phyloP scores from a whole-genome alignment of 2,888 invertebrate species.

The Eudasyphora cyanicolor region DNA sequence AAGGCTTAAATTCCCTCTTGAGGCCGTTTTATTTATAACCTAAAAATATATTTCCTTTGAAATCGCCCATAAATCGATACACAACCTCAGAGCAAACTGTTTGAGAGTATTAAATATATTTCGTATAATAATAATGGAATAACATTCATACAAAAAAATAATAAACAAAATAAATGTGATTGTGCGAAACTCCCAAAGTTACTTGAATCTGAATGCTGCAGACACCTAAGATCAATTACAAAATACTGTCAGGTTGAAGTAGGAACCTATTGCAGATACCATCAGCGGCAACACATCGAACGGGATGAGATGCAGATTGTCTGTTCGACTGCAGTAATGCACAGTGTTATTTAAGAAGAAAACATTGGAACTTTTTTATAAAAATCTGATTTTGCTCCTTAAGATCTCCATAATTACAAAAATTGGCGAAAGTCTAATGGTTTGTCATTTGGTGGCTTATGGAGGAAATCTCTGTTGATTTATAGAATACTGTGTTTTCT shows the following conservation, averaged over 20 bases:
- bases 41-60: background rate
- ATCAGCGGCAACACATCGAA: background rate
- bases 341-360: no score
- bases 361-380: no score
- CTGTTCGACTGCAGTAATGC: background rate
- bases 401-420: no score
- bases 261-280: background rate
- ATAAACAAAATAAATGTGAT: background rate
- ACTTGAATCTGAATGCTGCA: conserved; percentile 3
- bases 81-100: background rate
- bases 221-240: conserved; percentile 31
- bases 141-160: background rate
- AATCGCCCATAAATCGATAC: background rate
- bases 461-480: no score
- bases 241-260: background rate
- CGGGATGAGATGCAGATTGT: no score
- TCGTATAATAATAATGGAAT: background rate
- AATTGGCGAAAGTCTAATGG: no score
- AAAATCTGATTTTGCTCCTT: no score
- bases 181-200: background rate
- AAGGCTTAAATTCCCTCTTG: no score
- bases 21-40: no score
- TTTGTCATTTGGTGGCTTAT: no score
- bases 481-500: no score
- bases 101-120: background rate